phyloP scores from a whole-genome alignment of 1,140 invertebrate species.

The Trissolcus basalis region DNA sequence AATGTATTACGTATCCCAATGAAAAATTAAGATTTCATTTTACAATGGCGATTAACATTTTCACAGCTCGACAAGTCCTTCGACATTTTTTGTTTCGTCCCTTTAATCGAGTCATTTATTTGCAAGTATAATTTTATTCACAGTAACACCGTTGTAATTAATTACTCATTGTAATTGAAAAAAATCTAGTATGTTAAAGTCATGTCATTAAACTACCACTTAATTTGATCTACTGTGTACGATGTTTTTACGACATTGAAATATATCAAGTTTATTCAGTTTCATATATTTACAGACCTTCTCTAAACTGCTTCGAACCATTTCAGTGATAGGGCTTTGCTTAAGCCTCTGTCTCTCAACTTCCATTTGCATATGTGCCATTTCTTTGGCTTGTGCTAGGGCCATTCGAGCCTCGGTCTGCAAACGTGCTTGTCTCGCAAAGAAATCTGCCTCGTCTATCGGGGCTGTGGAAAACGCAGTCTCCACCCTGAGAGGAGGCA shows the following conservation, averaged over 20 bases:
- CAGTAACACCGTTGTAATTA: too few species aligned
- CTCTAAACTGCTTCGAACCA: slow-evolving; percentile 85
- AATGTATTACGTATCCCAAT: too few species aligned
- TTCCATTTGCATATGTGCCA: slow-evolving; percentile 95
- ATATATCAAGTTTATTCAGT: neutral
- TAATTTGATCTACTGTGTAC: too few species aligned
- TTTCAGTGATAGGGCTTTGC: slow-evolving; percentile 89
- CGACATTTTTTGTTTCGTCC: too few species aligned
- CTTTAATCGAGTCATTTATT: too few species aligned
- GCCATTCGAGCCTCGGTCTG: slow-evolving; percentile 94
- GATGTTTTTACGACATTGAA: too few species aligned
- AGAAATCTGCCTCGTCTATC: slow-evolving; percentile 84
- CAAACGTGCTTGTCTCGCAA: slow-evolving; percentile 86
- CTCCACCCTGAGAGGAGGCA: slow-evolving; percentile 69
- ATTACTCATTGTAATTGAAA: neutral
- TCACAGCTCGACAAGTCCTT: too few species aligned
- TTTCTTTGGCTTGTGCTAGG: slow-evolving; percentile 91
- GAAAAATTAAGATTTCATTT: too few species aligned
- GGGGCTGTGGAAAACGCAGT: slow-evolving; percentile 62
- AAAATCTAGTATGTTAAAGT: too few species aligned
- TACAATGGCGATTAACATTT: too few species aligned
- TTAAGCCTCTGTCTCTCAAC: slow-evolving; percentile 88
- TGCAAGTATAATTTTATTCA: too few species aligned
- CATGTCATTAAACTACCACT: too few species aligned
- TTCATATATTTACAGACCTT: slow-evolving; percentile 74